Conservation (phyloP, 1,140 invertebrate genomes). For the Popillia japonica region DNA sequence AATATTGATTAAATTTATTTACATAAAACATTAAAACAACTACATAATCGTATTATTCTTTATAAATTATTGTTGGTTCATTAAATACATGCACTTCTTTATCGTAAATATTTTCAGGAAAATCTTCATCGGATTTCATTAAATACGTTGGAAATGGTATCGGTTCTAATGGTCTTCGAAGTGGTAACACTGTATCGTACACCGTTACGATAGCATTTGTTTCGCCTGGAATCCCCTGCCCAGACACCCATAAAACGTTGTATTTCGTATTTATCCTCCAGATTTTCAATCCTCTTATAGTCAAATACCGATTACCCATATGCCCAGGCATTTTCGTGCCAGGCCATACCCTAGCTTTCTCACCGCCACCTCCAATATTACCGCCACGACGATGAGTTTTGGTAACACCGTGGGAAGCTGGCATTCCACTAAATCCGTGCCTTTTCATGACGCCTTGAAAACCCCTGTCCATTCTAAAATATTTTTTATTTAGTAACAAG, state of each 20-base stretch:
- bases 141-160: slow-evolving; percentile 86
- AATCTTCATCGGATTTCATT: slow-evolving; percentile 64
- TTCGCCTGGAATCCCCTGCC: slow-evolving; percentile 82
- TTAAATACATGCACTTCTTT: slow-evolving; percentile 76
- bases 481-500: slow-evolving; percentile 40
- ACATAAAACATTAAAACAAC: not conserved
- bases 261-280: slow-evolving; percentile 92
- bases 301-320: slow-evolving; percentile 88
- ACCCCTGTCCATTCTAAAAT: slow-evolving; percentile 84
- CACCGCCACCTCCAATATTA: slow-evolving; percentile 85
- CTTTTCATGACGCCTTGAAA: slow-evolving; percentile 98
- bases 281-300: slow-evolving; percentile 79
- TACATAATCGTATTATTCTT: slow-evolving; percentile 17
- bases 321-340: slow-evolving; percentile 97
- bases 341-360: slow-evolving; percentile 88
- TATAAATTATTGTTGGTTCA: slow-evolving; percentile 60
- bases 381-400: slow-evolving; percentile 95
- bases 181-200: slow-evolving; percentile 79
- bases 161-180: slow-evolving; percentile 66
- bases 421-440: slow-evolving; percentile 95
- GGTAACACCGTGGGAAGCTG: slow-evolving; percentile 89
- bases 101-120: slow-evolving; percentile 76
- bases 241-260: slow-evolving; percentile 90
- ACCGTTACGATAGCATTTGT: slow-evolving; percentile 83
- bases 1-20: not conserved